phyloP scores from a whole-genome alignment of 2,888 invertebrate species.

The Pinctada fucata region DNA sequence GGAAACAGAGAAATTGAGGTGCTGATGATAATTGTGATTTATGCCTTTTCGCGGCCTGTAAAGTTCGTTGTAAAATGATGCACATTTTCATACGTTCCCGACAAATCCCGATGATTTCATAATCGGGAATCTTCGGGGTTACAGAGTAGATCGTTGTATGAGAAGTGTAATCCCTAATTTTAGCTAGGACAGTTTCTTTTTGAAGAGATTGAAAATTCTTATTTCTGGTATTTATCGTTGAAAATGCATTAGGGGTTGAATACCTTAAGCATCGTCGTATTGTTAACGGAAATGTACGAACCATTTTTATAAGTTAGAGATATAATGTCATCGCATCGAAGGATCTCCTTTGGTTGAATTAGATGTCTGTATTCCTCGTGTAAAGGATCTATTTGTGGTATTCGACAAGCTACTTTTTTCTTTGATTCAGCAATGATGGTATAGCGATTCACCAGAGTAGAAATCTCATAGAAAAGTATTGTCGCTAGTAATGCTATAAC shows the following conservation, averaged over 20 bases:
- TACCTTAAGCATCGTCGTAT: constrained; percentile 35
- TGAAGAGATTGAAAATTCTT: too few species aligned
- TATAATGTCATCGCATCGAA: constrained; percentile 52
- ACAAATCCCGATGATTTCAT: constrained; percentile 35
- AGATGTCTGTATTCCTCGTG: constrained; percentile 57
- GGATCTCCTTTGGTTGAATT: constrained; percentile 49
- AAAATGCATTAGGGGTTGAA: too few species aligned
- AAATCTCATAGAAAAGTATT: too few species aligned
- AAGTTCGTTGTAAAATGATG: constrained; percentile 58
- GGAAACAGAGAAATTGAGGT: constrained; percentile 43
- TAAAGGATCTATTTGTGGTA: constrained; percentile 71
- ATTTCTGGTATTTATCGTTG: too few species aligned
- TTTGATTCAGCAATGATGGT: too few species aligned
- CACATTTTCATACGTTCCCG: constrained; percentile 63
- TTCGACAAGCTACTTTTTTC: constrained; percentile 58
- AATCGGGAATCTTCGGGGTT: too few species aligned
- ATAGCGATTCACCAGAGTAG: too few species aligned
- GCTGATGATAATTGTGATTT: constrained; percentile 46
- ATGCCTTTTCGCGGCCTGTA: constrained; percentile 25
- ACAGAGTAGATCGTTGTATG: too few species aligned
- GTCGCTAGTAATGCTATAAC: too few species aligned
- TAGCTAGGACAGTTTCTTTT: too few species aligned
- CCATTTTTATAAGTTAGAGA: constrained; percentile 66
- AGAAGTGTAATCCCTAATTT: too few species aligned
- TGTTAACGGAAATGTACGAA: constrained; percentile 42